A percentile compares a stretch with the other conserved stretches of the same genome.
phyloP scores from a whole-genome alignment of 2,113 vertebrate species.

The Ascaphus truei region DNA sequence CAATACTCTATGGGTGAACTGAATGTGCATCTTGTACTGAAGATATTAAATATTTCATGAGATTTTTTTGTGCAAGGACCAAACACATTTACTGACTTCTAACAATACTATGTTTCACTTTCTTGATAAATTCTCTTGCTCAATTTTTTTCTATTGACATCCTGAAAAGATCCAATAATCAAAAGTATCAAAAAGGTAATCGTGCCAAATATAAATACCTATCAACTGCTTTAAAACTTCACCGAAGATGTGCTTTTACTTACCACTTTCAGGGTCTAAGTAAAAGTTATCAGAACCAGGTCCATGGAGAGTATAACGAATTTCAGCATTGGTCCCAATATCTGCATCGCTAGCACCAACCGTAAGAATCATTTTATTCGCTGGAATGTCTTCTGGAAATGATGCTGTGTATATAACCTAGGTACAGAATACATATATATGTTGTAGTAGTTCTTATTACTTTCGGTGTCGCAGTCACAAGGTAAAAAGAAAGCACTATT shows the following conservation, averaged over 20 bases:
- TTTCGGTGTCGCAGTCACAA: slow-evolving; percentile 18
- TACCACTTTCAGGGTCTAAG: slow-evolving; percentile 87
- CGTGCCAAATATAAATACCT: too few species aligned
- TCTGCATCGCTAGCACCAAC: slow-evolving; percentile 83
- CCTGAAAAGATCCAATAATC: too few species aligned
- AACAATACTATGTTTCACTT: too few species aligned
- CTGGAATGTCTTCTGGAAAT: slow-evolving; percentile 80
- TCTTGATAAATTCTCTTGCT: too few species aligned
- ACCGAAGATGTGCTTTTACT: slow-evolving; percentile 7
- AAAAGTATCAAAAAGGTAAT: too few species aligned
- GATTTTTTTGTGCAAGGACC: too few species aligned
- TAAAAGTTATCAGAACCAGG: slow-evolving; percentile 80
- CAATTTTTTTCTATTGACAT: too few species aligned
- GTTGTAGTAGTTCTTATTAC: neutral
- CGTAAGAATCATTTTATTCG: slow-evolving; percentile 78
- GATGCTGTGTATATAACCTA: slow-evolving; percentile 76
- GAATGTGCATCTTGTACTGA: too few species aligned
- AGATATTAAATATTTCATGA: too few species aligned
- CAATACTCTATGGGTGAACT: too few species aligned
- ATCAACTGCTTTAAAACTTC: neutral
- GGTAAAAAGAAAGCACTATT: slow-evolving; percentile 8
- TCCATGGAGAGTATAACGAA: slow-evolving; percentile 85
- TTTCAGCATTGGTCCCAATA: slow-evolving; percentile 76
- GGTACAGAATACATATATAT: slow-evolving; percentile 36
- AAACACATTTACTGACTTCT: too few species aligned